A percentile compares a stretch with the other conserved stretches of the same genome.
phyloP scores from a whole-genome alignment of 1,140 invertebrate genomes.

The Aplysia californica region DNA sequence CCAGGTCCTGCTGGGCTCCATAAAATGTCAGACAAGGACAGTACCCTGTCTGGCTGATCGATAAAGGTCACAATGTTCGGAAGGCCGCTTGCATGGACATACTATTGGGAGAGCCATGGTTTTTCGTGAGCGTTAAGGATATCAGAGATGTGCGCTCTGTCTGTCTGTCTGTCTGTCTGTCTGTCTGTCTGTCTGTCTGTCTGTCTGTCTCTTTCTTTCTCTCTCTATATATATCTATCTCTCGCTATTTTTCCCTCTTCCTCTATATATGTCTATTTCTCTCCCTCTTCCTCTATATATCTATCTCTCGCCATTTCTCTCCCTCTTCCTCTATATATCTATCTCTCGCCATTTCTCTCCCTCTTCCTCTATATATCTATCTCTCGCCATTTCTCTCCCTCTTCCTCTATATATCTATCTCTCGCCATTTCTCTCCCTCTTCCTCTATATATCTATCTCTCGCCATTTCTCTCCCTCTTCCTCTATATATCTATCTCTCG shows the following conservation, averaged over 20 bases:
- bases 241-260: neutral
- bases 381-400: neutral
- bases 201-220: conserved; percentile 11
- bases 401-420: neutral
- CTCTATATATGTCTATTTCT: neutral
- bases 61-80: too few species aligned
- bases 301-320: neutral
- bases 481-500: neutral
- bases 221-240: neutral
- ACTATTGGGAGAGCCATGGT: too few species aligned
- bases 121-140: too few species aligned
- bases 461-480: neutral
- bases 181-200: conserved; percentile 20
- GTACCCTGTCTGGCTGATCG: too few species aligned
- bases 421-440: neutral
- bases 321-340: too few species aligned
- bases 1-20: too few species aligned
- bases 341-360: neutral
- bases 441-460: conserved; percentile 29
- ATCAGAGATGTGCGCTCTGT: too few species aligned
- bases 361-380: neutral
- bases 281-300: neutral
- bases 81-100: too few species aligned
- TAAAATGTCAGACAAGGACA: too few species aligned
- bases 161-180: neutral